Conservation (phyloP, 2,797 vertebrate species). For the Gymnoscopelus microlampas region DNA sequence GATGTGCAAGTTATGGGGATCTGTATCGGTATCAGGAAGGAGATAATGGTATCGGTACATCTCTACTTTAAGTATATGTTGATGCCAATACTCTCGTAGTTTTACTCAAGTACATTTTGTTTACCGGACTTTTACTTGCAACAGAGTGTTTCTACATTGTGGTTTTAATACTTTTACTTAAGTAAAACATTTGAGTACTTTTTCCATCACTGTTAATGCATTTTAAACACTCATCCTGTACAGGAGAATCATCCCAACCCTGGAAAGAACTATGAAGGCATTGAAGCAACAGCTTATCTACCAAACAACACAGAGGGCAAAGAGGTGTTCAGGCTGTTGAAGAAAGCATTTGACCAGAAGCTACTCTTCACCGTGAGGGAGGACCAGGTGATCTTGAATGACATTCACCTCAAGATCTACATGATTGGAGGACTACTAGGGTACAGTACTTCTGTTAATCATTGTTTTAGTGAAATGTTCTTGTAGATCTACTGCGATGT, state of each 20-base stretch:
- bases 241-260: slow-evolving; percentile 86
- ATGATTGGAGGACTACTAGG: slow-evolving; percentile 76
- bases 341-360: slow-evolving; percentile 85
- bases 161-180: too few relatives aligned
- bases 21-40: too few relatives aligned
- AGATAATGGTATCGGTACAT: too few relatives aligned
- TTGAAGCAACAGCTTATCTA: slow-evolving; percentile 81
- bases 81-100: too few relatives aligned
- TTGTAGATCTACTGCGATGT: neutral
- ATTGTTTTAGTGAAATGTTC: neutral
- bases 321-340: slow-evolving; percentile 84
- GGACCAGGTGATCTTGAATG: slow-evolving; percentile 88
- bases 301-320: slow-evolving; percentile 85
- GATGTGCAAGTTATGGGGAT: too few relatives aligned
- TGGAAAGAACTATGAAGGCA: slow-evolving; percentile 66
- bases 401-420: slow-evolving; percentile 90
- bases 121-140: too few relatives aligned
- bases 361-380: slow-evolving; percentile 90
- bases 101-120: too few relatives aligned
- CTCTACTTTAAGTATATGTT: too few relatives aligned
- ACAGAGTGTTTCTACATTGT: too few relatives aligned
- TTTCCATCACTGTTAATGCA: too few relatives aligned
- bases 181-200: too few relatives aligned
- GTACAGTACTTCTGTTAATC: slow-evolving; percentile 59
- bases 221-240: neutral